A percentile compares a stretch with the other conserved stretches of the same genome.
Evolutionary conservation across 2,888 invertebrate species (phyloP).

Genomic region (Dicyrtomina minuta): DNA sequence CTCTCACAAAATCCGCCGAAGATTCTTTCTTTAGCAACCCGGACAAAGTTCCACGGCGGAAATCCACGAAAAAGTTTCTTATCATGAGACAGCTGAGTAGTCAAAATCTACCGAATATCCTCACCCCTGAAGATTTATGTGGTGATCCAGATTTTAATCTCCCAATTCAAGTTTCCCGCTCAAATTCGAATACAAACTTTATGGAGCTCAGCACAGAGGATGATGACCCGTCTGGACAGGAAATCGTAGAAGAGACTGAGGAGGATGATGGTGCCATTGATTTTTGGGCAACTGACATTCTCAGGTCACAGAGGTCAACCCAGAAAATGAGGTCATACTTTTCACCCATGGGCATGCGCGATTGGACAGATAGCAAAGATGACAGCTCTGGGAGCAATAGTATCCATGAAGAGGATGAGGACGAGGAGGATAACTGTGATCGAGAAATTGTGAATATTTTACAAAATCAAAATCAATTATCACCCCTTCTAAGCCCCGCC

Average conservation of each 20-base stretch:
- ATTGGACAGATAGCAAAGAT: background rate
- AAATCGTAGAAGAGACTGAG: background rate
- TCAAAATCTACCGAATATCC: slow-evolving; percentile 3
- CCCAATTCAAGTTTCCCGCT: background rate
- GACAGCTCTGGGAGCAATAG: slow-evolving; percentile 21
- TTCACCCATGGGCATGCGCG: background rate
- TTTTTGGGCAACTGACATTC: slow-evolving; percentile 22
- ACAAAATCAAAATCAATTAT: background rate
- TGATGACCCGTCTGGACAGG: background rate
- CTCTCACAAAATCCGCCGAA: slow-evolving; percentile 13
- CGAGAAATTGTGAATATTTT: slow-evolving; percentile 25
- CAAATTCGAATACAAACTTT: background rate
- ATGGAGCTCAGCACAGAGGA: background rate
- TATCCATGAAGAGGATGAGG: slow-evolving; percentile 29
- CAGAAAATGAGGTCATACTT: slow-evolving; percentile 20
- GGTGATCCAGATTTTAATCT: background rate
- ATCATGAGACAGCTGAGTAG: slow-evolving; percentile 14
- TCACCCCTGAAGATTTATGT: background rate
- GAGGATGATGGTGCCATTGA: slow-evolving; percentile 16
- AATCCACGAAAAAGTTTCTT: slow-evolving; percentile 25
- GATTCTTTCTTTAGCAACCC: slow-evolving; percentile 18
- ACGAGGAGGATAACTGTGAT: slow-evolving; percentile 3
- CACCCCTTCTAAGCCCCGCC: too few species aligned
- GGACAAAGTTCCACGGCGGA: slow-evolving; percentile 19
- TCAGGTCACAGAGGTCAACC: slow-evolving; percentile 21